These are phyloP conservation scores for Carpatolechia fugitivella DNA, from an alignment of 2,888 invertebrate genomes.

Conservation along the genomic window DNA sequence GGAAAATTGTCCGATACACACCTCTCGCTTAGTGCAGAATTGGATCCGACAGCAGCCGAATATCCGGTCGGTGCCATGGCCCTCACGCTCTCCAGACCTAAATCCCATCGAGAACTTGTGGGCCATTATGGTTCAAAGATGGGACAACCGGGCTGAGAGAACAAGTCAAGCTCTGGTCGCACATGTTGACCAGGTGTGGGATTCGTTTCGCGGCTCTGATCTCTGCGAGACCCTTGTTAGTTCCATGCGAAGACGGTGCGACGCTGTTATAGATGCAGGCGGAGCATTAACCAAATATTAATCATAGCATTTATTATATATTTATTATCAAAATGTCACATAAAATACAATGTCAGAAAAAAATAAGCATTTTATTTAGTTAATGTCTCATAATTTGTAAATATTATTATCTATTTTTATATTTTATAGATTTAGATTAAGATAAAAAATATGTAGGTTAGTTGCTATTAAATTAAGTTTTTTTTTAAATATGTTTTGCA, in stretches of 20 bases:
- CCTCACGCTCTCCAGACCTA: conserved; percentile 17
- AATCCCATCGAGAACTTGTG: conserved; percentile 22
- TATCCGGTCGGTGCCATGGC: conserved; percentile 13
- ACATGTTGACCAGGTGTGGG: conserved; percentile 8
- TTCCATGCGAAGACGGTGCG: conserved; percentile 19
- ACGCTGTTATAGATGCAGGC: conserved; percentile 10
- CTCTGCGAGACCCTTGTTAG: conserved; percentile 15
- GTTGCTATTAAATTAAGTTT: no score
- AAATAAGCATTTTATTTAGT: no score
- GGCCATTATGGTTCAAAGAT: conserved; percentile 21
- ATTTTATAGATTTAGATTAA: no score
- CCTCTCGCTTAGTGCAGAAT: conserved; percentile 7
- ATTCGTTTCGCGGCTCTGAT: background rate
- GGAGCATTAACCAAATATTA: conserved; percentile 11
- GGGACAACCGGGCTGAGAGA: conserved; percentile 15
- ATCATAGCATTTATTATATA: background rate
- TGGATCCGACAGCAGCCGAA: background rate
- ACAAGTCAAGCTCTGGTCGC: background rate
- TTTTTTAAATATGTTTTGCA: no score
- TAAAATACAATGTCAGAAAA: no score
- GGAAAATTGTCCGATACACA: conserved; percentile 22
- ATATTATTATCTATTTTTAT: no score
- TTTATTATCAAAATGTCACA: no score
- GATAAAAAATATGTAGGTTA: no score
- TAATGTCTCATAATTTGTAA: no score